A percentile compares a stretch with the other conserved stretches of the same genome.
Conservation (phyloP, 2,797 vertebrate genomes). For the Buceros bicornis region DNA sequence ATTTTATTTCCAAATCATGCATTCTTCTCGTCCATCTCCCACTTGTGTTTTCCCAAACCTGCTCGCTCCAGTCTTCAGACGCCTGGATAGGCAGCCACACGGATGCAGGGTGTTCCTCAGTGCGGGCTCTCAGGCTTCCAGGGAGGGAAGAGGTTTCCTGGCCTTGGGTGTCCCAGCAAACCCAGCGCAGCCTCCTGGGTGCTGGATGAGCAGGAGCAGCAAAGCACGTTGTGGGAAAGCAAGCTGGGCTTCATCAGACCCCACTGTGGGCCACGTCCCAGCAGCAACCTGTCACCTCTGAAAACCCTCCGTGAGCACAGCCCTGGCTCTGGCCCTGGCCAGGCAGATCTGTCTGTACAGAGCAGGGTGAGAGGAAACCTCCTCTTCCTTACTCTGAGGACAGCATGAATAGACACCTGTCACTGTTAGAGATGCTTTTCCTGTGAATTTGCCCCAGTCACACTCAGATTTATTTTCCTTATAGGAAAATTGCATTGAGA, state of each 20-base stretch:
- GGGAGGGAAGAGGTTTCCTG: not conserved
- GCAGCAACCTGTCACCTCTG: accelerated
- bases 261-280: accelerated
- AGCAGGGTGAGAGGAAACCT: not conserved
- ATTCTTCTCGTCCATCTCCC: not conserved
- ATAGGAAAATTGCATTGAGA: not conserved
- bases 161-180: accelerated
- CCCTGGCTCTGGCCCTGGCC: not conserved
- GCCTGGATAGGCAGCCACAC: too few relatives aligned
- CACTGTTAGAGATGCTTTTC: not conserved
- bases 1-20: not conserved
- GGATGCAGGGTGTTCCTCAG: accelerated
- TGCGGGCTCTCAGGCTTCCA: accelerated
- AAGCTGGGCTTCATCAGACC: accelerated
- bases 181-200: accelerated
- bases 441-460: not conserved
- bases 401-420: not conserved
- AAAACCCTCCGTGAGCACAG: accelerated
- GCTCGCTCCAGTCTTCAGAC: accelerated
- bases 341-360: not conserved
- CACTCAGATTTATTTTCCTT: too few relatives aligned
- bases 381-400: not conserved
- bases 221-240: accelerated
- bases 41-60: not conserved
- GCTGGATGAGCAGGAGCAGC: accelerated